A percentile compares a stretch with the other conserved stretches of the same genome.
phyloP scores from a whole-genome alignment of 2,113 vertebrate species.

The Notarius quadriscutis region DNA sequence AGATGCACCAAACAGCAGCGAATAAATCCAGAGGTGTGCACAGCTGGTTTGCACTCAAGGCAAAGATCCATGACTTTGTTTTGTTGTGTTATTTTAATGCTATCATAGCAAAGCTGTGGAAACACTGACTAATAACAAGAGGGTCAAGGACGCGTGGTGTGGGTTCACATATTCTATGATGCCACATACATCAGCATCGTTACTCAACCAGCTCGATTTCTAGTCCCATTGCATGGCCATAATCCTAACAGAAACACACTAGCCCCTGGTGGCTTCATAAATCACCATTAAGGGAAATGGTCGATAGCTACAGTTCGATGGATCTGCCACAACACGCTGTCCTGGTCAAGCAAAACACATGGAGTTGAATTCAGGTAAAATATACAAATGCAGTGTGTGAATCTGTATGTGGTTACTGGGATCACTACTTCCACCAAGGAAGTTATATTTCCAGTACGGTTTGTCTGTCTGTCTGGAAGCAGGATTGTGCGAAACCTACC shows the following conservation, averaged over 20 bases:
- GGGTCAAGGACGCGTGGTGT: background rate
- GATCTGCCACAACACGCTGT: background rate
- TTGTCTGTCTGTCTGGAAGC: too few species aligned
- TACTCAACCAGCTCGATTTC: constrained; percentile 9
- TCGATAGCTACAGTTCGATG: background rate
- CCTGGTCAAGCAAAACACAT: background rate
- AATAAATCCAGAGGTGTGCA: background rate
- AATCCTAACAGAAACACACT: background rate
- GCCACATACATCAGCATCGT: background rate
- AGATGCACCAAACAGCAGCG: background rate
- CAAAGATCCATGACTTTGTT: background rate
- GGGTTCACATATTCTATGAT: background rate
- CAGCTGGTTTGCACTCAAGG: background rate
- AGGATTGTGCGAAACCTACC: too few species aligned
- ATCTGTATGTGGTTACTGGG: too few species aligned
- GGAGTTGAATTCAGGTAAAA: background rate
- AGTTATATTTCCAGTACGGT: too few species aligned
- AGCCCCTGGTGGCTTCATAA: background rate
- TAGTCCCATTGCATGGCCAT: background rate
- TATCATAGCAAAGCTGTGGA: background rate
- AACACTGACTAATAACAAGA: background rate
- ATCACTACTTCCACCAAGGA: too few species aligned
- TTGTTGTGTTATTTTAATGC: background rate
- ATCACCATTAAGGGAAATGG: background rate
- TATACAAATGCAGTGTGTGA: background rate